These are phyloP conservation scores for silkworm (Bombyx mori) DNA, from an alignment of 1,140 invertebrate genomes.

Conservation along the genomic window DNA sequence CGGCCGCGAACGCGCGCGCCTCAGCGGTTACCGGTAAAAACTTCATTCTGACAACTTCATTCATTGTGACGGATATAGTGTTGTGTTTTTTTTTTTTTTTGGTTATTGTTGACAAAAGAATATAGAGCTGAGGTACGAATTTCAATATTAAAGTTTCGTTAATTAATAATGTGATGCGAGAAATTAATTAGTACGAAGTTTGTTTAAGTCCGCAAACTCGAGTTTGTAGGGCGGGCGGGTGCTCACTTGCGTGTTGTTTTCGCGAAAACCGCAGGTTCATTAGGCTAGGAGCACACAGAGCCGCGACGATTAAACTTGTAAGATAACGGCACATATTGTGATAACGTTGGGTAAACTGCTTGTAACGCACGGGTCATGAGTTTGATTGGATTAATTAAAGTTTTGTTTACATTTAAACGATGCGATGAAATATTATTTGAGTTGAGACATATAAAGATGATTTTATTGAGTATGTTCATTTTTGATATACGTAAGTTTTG, in stretches of 20 bases:
- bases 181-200: constrained; percentile 58
- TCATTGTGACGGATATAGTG: constrained; percentile 34
- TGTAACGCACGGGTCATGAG: constrained; percentile 21
- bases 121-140: constrained; percentile 28
- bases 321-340: constrained; percentile 49
- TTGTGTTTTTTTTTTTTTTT: constrained; percentile 11
- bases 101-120: constrained; percentile 8
- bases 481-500: too few species aligned
- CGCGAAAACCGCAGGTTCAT: constrained; percentile 61
- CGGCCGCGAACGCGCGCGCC: constrained; percentile 63
- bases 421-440: not conserved
- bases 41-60: constrained; percentile 44
- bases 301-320: constrained; percentile 53
- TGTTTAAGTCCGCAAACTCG: constrained; percentile 38
- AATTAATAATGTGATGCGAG: constrained; percentile 19
- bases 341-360: constrained; percentile 38
- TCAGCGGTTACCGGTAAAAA: constrained; percentile 48
- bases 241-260: constrained; percentile 49
- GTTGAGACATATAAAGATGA: too few species aligned
- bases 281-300: constrained; percentile 58
- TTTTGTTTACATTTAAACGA: constrained; percentile 30
- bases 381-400: constrained; percentile 45
- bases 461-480: too few species aligned
- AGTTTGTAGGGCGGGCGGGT: constrained; percentile 16
- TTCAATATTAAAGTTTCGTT: constrained; percentile 16